Conservation (phyloP, 2,113 vertebrate species). For the Danio rerio region DNA sequence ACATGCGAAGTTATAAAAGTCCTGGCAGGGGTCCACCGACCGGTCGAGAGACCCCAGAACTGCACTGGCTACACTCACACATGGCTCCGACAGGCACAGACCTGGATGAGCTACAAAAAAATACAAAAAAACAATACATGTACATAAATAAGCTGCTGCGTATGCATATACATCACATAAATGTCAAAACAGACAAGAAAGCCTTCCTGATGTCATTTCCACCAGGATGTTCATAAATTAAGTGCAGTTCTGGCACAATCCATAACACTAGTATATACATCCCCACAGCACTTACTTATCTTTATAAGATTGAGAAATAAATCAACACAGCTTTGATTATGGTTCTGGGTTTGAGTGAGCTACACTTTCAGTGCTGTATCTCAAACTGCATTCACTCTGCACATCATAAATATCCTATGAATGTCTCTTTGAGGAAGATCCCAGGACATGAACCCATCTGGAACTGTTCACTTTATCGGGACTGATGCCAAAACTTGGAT, state of each 20-base stretch:
- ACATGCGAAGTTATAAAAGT: conserved; percentile 92
- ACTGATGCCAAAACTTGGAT: conserved; percentile 25
- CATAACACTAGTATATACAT: not conserved
- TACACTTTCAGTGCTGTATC: not conserved
- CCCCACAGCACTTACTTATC: not conserved
- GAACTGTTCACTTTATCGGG: conserved; percentile 11
- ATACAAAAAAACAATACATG: not conserved
- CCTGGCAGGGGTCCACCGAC: conserved; percentile 88
- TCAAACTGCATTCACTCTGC: not conserved
- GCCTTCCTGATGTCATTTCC: not conserved
- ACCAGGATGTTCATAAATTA: not conserved
- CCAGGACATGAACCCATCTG: conserved; percentile 20
- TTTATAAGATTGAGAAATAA: not conserved
- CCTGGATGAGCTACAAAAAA: conserved; percentile 71
- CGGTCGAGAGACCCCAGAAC: conserved; percentile 87
- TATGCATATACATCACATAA: not conserved
- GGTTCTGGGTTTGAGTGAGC: not conserved
- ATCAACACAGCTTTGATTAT: not conserved
- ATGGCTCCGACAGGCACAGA: conserved; percentile 85
- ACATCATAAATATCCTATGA: not conserved
- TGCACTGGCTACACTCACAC: conserved; percentile 85
- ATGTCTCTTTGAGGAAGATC: not conserved
- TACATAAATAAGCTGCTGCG: not conserved
- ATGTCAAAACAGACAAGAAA: not conserved
- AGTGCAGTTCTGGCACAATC: not conserved